These are phyloP conservation scores for Tichodroma muraria DNA, from an alignment of 2,113 vertebrate genomes.

Conservation along the genomic window DNA sequence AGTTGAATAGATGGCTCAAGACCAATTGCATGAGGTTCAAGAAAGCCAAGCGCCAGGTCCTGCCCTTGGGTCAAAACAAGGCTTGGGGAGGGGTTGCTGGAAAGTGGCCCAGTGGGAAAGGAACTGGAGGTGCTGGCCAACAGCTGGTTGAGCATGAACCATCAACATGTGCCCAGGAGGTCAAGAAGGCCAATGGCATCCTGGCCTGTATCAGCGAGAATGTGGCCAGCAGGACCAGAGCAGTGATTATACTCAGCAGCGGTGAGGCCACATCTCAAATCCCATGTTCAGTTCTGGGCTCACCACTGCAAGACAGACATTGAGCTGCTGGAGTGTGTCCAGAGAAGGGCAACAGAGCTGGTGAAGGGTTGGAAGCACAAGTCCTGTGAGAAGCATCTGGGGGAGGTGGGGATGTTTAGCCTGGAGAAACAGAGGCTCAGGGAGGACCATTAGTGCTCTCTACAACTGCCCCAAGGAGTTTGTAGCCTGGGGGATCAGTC, in stretches of 20 bases:
- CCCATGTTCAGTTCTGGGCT: neutral
- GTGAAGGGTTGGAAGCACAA: neutral
- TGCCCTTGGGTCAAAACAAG: neutral
- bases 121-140: neutral
- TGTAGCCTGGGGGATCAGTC: neutral
- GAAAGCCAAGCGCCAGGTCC: neutral
- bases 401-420: neutral
- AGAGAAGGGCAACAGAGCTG: neutral
- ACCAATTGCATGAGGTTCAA: neutral
- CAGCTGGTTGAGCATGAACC: neutral
- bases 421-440: neutral
- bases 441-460: neutral
- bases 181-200: neutral
- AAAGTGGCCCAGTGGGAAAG: neutral
- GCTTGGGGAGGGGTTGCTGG: neutral
- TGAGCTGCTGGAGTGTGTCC: neutral
- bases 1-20: fast-evolving
- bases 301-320: neutral
- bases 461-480: neutral
- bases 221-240: neutral
- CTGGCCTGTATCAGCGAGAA: neutral
- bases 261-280: neutral
- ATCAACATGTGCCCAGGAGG: neutral
- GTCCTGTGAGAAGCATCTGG: neutral
- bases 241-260: neutral